Evolutionary conservation across 2,113 vertebrate genomes (phyloP).

Genomic region (Cyphomyrus discorhynchus): DNA sequence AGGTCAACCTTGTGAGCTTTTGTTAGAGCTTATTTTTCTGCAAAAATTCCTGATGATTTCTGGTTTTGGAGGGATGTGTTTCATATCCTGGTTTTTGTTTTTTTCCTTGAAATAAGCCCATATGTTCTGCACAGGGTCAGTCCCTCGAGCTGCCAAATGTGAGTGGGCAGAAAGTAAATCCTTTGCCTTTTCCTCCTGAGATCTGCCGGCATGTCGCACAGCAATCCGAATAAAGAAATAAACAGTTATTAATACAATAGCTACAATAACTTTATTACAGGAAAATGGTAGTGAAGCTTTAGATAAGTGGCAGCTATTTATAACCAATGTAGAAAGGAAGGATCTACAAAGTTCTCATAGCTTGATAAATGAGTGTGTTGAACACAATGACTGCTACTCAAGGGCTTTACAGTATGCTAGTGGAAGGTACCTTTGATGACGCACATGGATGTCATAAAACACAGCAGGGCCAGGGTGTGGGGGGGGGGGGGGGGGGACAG

Average conservation of each 20-base stretch:
- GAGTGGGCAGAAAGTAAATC: background rate
- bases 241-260: background rate
- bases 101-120: background rate
- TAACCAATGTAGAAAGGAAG: background rate
- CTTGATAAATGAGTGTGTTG: background rate
- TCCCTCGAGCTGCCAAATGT: background rate
- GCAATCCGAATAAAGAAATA: background rate
- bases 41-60: background rate
- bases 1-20: background rate
- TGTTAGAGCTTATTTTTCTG: background rate
- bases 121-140: background rate
- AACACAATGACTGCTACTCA: background rate
- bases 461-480: background rate
- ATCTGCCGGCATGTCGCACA: background rate
- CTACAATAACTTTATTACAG: background rate
- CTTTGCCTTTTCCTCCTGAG: background rate
- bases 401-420: background rate
- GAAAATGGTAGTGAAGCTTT: background rate
- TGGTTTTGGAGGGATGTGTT: background rate
- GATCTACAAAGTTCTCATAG: background rate
- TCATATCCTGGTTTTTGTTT: background rate
- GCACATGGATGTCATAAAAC: background rate
- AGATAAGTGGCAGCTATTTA: background rate
- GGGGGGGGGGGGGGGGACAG: background rate
- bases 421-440: constrained; percentile 1